Evolutionary conservation across 1,140 invertebrate species (phyloP).

Genomic region (Ridgeia piscesae): DNA sequence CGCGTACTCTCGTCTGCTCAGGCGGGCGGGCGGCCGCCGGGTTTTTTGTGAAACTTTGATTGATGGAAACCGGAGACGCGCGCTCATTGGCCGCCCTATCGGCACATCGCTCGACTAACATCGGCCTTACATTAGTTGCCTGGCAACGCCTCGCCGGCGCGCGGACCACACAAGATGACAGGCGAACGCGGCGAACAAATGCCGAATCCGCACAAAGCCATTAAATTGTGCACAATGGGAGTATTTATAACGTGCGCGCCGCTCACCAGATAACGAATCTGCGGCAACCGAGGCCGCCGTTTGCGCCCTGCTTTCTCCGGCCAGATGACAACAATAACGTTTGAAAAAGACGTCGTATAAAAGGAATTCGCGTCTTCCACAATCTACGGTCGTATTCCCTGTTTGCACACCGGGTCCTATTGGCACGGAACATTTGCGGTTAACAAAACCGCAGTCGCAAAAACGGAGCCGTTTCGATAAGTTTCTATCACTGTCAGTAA

Average conservation of each 20-base stretch:
- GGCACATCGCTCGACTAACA: conserved; percentile 50
- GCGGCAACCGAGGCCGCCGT: neutral
- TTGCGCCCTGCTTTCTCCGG: neutral
- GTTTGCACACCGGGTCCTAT: neutral
- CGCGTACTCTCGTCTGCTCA: neutral
- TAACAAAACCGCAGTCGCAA: neutral
- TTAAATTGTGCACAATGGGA: neutral
- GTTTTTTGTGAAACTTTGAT: conserved; percentile 34
- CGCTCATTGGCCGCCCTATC: conserved; percentile 49
- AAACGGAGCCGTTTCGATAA: neutral
- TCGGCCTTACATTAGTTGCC: conserved; percentile 54
- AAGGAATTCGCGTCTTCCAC: neutral
- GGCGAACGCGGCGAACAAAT: conserved; percentile 1
- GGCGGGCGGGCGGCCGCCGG: neutral
- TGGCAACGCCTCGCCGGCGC: conserved; percentile 55
- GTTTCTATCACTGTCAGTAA: neutral
- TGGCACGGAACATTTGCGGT: neutral
- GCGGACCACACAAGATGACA: conserved; percentile 48
- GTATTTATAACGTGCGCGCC: neutral
- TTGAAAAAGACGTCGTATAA: neutral
- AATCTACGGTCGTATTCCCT: neutral
- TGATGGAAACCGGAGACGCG: conserved; percentile 41
- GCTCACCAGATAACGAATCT: neutral
- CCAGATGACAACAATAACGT: neutral
- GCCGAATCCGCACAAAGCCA: neutral